Conservation (phyloP, 1,140 invertebrate genomes). For the Cardiocondyla obscurior region DNA sequence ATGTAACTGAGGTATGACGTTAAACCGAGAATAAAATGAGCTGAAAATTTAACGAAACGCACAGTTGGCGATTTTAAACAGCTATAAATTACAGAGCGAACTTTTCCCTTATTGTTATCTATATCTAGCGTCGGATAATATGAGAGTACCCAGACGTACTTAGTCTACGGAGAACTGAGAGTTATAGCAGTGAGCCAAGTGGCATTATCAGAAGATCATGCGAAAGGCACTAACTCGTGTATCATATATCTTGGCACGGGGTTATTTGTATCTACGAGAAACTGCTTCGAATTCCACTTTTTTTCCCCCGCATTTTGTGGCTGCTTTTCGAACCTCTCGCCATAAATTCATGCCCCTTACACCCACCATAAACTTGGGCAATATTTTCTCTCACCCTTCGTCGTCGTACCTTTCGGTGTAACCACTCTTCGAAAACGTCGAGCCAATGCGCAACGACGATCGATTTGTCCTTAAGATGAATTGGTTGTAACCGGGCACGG, state of each 20-base stretch:
- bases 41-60: background rate
- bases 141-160: background rate
- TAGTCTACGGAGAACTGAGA: constrained; percentile 10
- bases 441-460: constrained; percentile 24
- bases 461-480: constrained; percentile 42
- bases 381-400: constrained; percentile 56
- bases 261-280: constrained; percentile 66
- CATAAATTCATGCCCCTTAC: constrained; percentile 67
- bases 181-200: constrained; percentile 31
- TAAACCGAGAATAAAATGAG: constrained; percentile 7
- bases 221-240: constrained; percentile 41
- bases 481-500: constrained; percentile 40
- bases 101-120: constrained; percentile 13
- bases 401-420: constrained; percentile 37
- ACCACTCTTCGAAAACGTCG: constrained; percentile 50
- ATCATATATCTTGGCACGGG: constrained; percentile 49
- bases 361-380: constrained; percentile 57
- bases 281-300: constrained; percentile 43
- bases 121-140: constrained; percentile 6
- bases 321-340: constrained; percentile 17
- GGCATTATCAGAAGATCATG: constrained; percentile 50
- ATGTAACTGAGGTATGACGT: background rate
- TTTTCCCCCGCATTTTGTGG: constrained; percentile 36
- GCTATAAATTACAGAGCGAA: constrained; percentile 14
- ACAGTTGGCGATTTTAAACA: background rate